These are phyloP conservation scores for Sebastes reedi DNA, from an alignment of 2,797 vertebrate species.

Conservation along the genomic window DNA sequence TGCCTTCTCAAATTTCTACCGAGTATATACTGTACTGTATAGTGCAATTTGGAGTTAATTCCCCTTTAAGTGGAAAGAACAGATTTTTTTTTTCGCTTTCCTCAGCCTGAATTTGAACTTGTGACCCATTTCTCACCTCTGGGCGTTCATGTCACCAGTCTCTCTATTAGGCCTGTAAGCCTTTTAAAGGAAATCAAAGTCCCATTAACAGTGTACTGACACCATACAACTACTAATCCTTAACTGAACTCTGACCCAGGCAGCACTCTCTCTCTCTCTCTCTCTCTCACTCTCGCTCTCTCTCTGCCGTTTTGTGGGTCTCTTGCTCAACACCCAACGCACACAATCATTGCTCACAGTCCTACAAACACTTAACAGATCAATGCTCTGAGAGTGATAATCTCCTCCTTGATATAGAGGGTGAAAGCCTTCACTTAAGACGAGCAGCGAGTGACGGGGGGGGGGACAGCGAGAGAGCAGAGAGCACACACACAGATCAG, in stretches of 20 bases:
- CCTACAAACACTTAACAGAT: conserved; percentile 73
- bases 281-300: conserved; percentile 41
- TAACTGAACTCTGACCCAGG: conserved; percentile 68
- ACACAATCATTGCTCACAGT: conserved; percentile 63
- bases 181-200: conserved; percentile 80
- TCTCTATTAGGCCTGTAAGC: conserved; percentile 56
- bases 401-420: conserved; percentile 87
- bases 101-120: conserved; percentile 45
- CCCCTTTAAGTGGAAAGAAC: not conserved
- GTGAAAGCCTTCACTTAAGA: conserved; percentile 73
- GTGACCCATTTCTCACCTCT: conserved; percentile 45
- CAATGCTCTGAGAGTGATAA: conserved; percentile 83
- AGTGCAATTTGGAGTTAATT: not conserved
- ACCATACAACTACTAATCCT: conserved; percentile 63
- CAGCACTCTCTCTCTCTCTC: conserved; percentile 50
- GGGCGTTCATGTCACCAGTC: conserved; percentile 37
- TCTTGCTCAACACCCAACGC: conserved; percentile 25
- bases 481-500: conserved; percentile 51
- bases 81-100: not conserved
- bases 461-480: conserved; percentile 19
- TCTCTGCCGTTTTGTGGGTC: conserved; percentile 28
- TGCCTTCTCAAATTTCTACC: not conserved
- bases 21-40: not conserved
- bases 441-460: conserved; percentile 39
- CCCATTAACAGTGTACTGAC: conserved; percentile 69